Conservation (phyloP, 2,888 invertebrate species). For the Mactromeris polynyma region DNA sequence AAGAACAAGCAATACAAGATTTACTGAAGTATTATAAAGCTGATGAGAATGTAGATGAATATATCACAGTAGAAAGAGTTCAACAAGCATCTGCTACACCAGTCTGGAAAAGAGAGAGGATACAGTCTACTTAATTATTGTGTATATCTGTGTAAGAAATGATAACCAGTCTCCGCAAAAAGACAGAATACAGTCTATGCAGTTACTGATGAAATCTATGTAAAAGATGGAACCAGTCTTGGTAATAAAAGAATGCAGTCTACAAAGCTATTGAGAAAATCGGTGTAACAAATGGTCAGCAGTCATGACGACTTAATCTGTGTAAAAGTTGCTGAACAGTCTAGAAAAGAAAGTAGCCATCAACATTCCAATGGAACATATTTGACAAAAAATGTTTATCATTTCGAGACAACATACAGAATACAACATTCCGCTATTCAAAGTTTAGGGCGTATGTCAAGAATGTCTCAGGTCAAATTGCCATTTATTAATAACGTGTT, state of each 20-base stretch:
- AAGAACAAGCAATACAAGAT: slow-evolving; percentile 95
- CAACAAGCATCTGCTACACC: slow-evolving; percentile 80
- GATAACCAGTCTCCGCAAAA: background rate
- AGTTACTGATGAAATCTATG: background rate
- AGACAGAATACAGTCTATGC: background rate
- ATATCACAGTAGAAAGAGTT: slow-evolving; percentile 91
- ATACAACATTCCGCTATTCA: too few species aligned
- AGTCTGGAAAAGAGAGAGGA: slow-evolving; percentile 80
- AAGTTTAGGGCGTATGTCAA: too few species aligned
- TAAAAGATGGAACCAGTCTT: too few species aligned
- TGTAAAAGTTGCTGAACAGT: too few species aligned
- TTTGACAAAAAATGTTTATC: too few species aligned
- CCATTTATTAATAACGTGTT: too few species aligned
- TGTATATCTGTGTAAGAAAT: background rate
- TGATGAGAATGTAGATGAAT: slow-evolving; percentile 91
- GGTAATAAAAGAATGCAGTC: background rate
- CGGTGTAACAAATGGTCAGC: too few species aligned
- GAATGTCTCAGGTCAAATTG: too few species aligned
- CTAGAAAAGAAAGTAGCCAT: too few species aligned
- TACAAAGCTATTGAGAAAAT: background rate
- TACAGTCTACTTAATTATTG: slow-evolving; percentile 47
- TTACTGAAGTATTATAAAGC: slow-evolving; percentile 92
- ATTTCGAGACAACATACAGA: too few species aligned
- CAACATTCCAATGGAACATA: too few species aligned
- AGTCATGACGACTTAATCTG: too few species aligned